Evolutionary conservation across 2,113 vertebrate species (phyloP).

Genomic region (Oxyura jamaicensis): DNA sequence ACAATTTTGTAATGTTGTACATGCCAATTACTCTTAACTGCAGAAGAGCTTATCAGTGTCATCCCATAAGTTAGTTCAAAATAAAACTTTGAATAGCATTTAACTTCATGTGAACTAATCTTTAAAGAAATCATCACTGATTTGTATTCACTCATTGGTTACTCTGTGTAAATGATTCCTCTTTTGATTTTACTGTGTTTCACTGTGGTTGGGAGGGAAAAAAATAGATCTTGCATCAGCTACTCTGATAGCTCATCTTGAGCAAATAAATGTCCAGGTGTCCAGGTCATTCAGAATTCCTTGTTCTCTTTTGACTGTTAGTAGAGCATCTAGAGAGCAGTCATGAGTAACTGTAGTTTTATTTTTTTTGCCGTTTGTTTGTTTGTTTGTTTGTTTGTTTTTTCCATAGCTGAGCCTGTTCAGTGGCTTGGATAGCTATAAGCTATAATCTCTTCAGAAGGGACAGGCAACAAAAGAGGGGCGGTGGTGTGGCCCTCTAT

Average conservation of each 20-base stretch:
- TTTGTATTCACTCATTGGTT: background rate
- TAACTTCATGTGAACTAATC: background rate
- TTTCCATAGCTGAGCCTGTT: background rate
- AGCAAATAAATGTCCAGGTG: background rate
- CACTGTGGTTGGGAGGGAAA: fast-evolving
- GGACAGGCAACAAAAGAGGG: too few species aligned
- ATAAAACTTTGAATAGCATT: background rate
- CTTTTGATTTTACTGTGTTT: background rate
- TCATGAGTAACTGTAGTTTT: background rate
- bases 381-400: too few species aligned
- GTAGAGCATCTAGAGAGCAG: background rate
- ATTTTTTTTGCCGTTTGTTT: too few species aligned
- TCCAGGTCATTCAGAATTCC: background rate
- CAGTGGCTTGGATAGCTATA: background rate
- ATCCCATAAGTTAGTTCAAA: background rate
- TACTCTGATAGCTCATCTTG: background rate
- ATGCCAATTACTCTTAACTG: background rate
- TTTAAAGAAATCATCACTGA: background rate
- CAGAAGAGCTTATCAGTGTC: background rate
- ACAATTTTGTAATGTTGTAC: background rate
- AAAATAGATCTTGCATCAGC: background rate
- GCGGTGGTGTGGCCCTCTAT: too few species aligned
- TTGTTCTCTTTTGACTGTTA: background rate
- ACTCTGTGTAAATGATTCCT: background rate
- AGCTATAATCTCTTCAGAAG: too few species aligned